These are phyloP conservation scores for Melanotaenia boesemani DNA, from an alignment of 2,797 vertebrate species.

Conservation along the genomic window DNA sequence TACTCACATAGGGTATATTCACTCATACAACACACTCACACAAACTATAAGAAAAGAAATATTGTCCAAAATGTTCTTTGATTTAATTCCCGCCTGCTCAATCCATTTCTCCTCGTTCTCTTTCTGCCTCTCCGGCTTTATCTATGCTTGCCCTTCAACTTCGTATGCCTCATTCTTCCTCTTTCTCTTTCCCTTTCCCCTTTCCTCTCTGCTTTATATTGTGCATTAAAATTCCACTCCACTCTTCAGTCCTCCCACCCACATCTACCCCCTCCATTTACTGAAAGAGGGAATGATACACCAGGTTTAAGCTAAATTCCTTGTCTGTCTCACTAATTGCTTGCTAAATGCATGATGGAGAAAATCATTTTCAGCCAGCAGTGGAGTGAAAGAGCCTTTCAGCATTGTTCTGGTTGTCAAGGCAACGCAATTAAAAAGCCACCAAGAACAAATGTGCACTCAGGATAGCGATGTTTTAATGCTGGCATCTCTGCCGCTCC, in stretches of 20 bases:
- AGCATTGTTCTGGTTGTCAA: constrained; percentile 80
- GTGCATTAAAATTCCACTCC: constrained; percentile 68
- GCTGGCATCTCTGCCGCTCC: constrained; percentile 42
- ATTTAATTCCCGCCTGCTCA: neutral
- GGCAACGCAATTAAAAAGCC: constrained; percentile 74
- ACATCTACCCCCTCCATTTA: constrained; percentile 60
- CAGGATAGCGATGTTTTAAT: constrained; percentile 63
- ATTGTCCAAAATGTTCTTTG: constrained; percentile 21
- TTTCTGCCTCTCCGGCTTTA: neutral
- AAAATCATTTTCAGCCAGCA: constrained; percentile 77
- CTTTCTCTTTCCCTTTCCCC: constrained; percentile 15
- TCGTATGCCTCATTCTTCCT: constrained; percentile 32
- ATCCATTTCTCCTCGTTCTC: constrained; percentile 23
- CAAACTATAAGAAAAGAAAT: constrained; percentile 17
- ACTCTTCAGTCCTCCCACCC: constrained; percentile 41
- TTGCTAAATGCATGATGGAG: constrained; percentile 80
- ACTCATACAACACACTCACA: constrained; percentile 22
- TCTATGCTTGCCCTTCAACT: constrained; percentile 46
- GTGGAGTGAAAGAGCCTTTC: constrained; percentile 74
- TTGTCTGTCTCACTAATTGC: constrained; percentile 80
- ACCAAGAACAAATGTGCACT: constrained; percentile 73
- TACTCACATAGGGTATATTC: constrained; percentile 23
- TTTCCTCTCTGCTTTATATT: constrained; percentile 35
- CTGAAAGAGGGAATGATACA: constrained; percentile 72
- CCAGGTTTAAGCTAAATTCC: constrained; percentile 76